A percentile compares a stretch with the other conserved stretches of the same genome.
These are phyloP conservation scores for Phlogophora meticulosa DNA, from an alignment of 2,888 invertebrate genomes.

Conservation along the genomic window DNA sequence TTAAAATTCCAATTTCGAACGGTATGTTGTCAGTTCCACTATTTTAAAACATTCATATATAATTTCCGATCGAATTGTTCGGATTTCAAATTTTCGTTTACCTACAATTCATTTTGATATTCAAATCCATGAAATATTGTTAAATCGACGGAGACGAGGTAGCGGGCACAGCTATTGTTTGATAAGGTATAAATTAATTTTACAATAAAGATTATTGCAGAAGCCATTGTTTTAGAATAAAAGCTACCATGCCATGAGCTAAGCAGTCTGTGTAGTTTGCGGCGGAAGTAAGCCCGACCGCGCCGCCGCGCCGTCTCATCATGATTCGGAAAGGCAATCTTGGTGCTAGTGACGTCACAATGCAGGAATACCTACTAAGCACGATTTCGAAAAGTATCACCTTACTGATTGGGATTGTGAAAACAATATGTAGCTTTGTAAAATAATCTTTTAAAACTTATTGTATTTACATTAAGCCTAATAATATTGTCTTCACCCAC, in stretches of 20 bases:
- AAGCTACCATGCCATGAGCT: constrained; percentile 31
- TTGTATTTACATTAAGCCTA: too few relatives aligned
- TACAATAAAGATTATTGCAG: constrained; percentile 1
- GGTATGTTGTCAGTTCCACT: not conserved
- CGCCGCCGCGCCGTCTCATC: constrained; percentile 42
- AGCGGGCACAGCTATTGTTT: too few relatives aligned
- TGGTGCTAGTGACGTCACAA: constrained; percentile 46
- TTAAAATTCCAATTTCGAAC: not conserved
- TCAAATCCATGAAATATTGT: too few relatives aligned
- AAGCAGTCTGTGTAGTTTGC: constrained; percentile 51
- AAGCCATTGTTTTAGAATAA: constrained; percentile 27
- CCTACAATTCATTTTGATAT: not conserved
- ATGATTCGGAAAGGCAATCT: constrained; percentile 57
- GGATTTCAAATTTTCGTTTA: not conserved
- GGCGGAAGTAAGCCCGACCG: constrained; percentile 49
- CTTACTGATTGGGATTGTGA: constrained; percentile 15
- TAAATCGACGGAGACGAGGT: too few relatives aligned
- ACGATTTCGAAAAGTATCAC: constrained; percentile 2
- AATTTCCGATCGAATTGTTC: too few relatives aligned
- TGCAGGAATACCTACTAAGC: constrained; percentile 14
- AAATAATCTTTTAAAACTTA: too few relatives aligned
- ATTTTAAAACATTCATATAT: not conserved
- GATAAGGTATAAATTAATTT: not conserved
- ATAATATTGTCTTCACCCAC: too few relatives aligned
- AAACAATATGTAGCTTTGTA: too few relatives aligned